Base-by-base conservation (phyloP, 2,113 vertebrate genomes). In the Jacana jacana region DNA sequence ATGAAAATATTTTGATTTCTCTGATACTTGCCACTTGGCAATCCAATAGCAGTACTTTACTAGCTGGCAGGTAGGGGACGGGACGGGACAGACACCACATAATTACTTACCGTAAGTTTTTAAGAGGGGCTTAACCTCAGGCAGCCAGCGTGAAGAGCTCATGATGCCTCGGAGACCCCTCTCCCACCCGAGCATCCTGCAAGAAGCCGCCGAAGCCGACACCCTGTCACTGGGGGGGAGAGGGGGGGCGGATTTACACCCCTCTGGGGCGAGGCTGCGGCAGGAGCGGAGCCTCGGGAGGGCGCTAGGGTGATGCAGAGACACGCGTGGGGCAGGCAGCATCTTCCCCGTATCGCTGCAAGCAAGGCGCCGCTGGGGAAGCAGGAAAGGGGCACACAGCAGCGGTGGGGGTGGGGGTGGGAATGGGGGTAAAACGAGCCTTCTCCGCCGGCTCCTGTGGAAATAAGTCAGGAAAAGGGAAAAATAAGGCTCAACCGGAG, bases 241-340 rank as follows among this genome's bases (percentile, higher is more conserved):
- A 17, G 5, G 33, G 1, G 30, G 54, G 15, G 11, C 17, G 54
- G 25, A 31, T 51, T 76, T 8, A 8, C 33, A 70, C 24, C 65
- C n/a, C 33, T 4, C 42, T 25, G 28, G 39, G 33, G 35, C 4
- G 81, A 57, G 42, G 70, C 64, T 7, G 42, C 10, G 27, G 22
- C 8, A 52, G 69, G 23, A 55, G 64, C 17, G 17, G 60, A n/a
- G 93, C 95, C 91, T 94, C 91, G 63, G 76, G 95, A 92, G 95
- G 95, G 95, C 95, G 95, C 95, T 94, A 18, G 65, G 87, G 83
- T 17, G 87, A 93, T 87, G 1, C 88, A 58, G 8, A 37, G 51
- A 52, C 93, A 92, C 89, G 94, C 94, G 93, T 86, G 95, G 93
- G 91, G 71, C 86, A 2, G 58, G 72, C 83, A 70, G 93, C 93